Conservation (phyloP, 1,140 invertebrate species). For the Streblospio benedicti region DNA sequence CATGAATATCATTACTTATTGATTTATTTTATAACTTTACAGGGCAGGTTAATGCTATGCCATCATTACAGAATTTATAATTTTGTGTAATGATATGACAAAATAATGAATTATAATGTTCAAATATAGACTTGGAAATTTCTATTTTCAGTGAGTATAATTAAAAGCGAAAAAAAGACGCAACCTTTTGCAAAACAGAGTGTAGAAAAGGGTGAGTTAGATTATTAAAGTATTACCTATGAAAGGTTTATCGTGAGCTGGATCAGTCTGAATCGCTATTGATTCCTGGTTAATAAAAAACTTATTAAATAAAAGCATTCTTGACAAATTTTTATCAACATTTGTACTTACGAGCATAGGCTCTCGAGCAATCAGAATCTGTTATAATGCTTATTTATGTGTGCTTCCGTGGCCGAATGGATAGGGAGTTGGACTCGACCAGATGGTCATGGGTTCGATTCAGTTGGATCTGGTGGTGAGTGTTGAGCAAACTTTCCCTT, state of each 20-base stretch:
- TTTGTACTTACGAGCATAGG: neutral
- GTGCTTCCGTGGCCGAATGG: too few species aligned
- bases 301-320: too few species aligned
- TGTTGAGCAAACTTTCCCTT: too few species aligned
- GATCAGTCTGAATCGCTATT: neutral
- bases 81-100: neutral
- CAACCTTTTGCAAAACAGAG: conserved; percentile 5
- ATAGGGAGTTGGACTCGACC: too few species aligned
- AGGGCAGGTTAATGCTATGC: neutral
- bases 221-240: neutral
- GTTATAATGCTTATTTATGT: neutral
- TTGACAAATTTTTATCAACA: neutral
- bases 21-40: neutral
- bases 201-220: conserved; percentile 1
- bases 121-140: too few species aligned
- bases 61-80: neutral
- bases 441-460: too few species aligned
- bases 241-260: neutral
- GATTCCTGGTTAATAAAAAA: too few species aligned
- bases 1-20: too few species aligned
- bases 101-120: neutral
- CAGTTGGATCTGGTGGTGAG: too few species aligned
- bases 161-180: conserved; percentile 9
- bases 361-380: neutral
- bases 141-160: conserved; percentile 10